These are phyloP conservation scores for Drosophila pectinifera DNA, from an alignment of 1,140 invertebrate genomes.

Conservation along the genomic window DNA sequence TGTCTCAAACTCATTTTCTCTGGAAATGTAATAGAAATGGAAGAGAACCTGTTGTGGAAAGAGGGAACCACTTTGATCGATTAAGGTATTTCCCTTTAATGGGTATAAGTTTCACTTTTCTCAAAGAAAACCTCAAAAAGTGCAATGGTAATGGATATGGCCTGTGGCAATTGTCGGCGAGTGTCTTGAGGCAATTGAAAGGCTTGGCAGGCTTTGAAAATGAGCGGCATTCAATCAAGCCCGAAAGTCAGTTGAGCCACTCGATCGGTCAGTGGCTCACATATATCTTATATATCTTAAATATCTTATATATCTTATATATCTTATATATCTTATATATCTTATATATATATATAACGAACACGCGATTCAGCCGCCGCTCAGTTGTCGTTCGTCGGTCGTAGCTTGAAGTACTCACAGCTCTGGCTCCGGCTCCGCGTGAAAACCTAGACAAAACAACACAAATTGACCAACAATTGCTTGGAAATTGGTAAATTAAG, in stretches of 20 bases:
- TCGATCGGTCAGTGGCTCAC: conserved; percentile 27
- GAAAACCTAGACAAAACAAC: conserved; percentile 12
- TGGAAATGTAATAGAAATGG: not conserved
- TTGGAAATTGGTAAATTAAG: conserved; percentile 53
- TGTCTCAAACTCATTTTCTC: not conserved
- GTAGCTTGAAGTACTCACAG: conserved; percentile 26
- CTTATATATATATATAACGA: conserved; percentile 31
- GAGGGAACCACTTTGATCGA: not conserved
- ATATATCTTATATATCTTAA: conserved; percentile 19
- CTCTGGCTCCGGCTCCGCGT: conserved; percentile 5
- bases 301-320: conserved; percentile 18
- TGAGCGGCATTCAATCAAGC: conserved; percentile 29
- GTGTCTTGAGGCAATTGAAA: conserved; percentile 24
- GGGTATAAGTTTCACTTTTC: conserved; percentile 16
- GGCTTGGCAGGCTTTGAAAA: conserved; percentile 29
- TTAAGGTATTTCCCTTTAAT: not conserved
- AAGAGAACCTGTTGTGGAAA: not conserved
- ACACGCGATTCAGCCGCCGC: conserved; percentile 14
- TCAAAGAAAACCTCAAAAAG: conserved; percentile 1
- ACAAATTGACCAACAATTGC: conserved; percentile 45
- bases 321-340: conserved; percentile 25
- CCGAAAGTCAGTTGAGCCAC: conserved; percentile 38
- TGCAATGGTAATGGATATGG: conserved; percentile 22
- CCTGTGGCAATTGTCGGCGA: conserved; percentile 12
- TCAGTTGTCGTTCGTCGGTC: conserved; percentile 40